Base-by-base conservation (phyloP, 1,140 invertebrate species). In the Aphelinus atriplicis region DNA sequence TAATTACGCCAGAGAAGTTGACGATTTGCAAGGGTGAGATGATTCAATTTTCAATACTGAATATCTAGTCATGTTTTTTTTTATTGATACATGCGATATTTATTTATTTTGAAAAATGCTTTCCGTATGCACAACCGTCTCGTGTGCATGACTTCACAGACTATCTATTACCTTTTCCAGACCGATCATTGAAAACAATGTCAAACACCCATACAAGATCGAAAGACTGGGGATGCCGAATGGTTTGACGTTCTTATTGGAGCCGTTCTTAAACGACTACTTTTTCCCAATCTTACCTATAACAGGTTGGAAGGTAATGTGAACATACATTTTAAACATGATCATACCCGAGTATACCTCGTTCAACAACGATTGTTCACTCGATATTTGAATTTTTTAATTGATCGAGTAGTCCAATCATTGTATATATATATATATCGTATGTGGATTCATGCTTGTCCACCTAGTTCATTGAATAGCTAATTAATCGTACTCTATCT, bases 201-300 rank as follows among this genome's bases (percentile, higher is more conserved):
- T 47, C 4, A 53, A 68, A 2, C 42, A 68, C 3, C 26, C 48
- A 4, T 7, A 53, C 56, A 69, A 75, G 56, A 75, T 75, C 10
- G 46, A 56, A 50, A 68, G 58, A 26, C 63, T 84, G 1, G 86
- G 83, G n/a, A 60, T 81, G 47, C 53, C 77, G 3, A 79, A 74
- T 7, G 89, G 90, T 1, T 77, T 91, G 2, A 80, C 80, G 3
- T 82, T 91, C 0, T 42, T 89, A 2, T 43, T 90, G 26, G 84
- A 91, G 50, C 79, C 88, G 0, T 80, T 85, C 63, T 5, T 86
- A 0, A 83, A 89, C 1, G 90, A 91, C 78, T 91, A 91, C 73
- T 85, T 84, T 10, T 91, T 88, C 64, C 81, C 87, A 1, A 75
- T 89, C 1, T 77, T 84, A 4, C 83, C 84, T 4, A 61, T 75